A percentile compares a stretch with the other conserved stretches of the same genome.
These are phyloP conservation scores for Neodontobutis hainanensis DNA, from an alignment of 2,113 vertebrate species.

Conservation along the genomic window DNA sequence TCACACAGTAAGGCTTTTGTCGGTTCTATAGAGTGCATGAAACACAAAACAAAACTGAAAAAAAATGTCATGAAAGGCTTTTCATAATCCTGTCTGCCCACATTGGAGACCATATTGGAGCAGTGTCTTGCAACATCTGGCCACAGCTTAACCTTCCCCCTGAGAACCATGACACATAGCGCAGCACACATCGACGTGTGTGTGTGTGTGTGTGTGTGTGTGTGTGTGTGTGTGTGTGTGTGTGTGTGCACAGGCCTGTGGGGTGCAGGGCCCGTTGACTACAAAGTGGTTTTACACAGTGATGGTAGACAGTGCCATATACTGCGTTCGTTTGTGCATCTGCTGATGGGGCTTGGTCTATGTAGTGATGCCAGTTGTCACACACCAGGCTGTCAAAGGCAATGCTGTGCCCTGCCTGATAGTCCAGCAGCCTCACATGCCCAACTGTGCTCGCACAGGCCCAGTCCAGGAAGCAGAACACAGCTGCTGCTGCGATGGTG, in stretches of 20 bases:
- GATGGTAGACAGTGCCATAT: conserved; percentile 64
- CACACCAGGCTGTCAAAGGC: conserved; percentile 70
- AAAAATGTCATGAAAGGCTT: conserved; percentile 52
- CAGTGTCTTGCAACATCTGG: conserved; percentile 70
- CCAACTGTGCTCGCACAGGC: conserved; percentile 37
- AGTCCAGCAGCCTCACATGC: conserved; percentile 56
- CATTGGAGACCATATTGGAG: conserved; percentile 57
- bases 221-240: conserved; percentile 17
- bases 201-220: conserved; percentile 17
- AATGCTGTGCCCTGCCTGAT: conserved; percentile 65
- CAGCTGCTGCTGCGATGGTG: conserved; percentile 35
- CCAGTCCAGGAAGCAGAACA: conserved; percentile 56
- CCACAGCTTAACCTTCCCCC: conserved; percentile 66
- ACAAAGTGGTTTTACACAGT: conserved; percentile 78
- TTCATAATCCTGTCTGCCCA: conserved; percentile 58
- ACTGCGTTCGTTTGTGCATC: conserved; percentile 51
- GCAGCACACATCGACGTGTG: conserved; percentile 21
- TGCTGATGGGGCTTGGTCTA: conserved; percentile 61
- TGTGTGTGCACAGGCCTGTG: conserved; percentile 37
- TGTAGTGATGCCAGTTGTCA: conserved; percentile 77
- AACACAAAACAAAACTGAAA: conserved; percentile 39
- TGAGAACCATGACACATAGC: conserved; percentile 51
- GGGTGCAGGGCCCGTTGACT: conserved; percentile 55
- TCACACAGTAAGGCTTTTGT: conserved; percentile 4
- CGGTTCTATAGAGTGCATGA: conserved; percentile 37